A percentile compares a stretch with the other conserved stretches of the same genome.
Conservation (phyloP, 1,140 invertebrate genomes). For the Reticulitermes speratus region DNA sequence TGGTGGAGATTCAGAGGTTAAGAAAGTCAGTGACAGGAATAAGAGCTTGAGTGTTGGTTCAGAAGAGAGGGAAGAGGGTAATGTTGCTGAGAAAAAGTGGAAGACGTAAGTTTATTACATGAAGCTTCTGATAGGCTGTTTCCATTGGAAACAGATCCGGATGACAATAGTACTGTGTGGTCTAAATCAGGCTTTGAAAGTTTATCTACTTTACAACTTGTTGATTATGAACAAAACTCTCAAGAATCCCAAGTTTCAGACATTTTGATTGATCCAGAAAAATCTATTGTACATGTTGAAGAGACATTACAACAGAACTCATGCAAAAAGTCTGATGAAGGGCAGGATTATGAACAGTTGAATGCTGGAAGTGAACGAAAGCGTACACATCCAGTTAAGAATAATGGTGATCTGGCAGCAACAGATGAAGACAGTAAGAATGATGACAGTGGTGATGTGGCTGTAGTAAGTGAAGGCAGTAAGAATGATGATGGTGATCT, state of each 20-base stretch:
- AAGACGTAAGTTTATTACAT: background rate
- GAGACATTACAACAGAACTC: background rate
- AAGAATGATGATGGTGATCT: slow-evolving; percentile 1
- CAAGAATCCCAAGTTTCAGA: background rate
- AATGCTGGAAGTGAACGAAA: background rate
- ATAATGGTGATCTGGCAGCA: background rate
- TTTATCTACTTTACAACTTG: background rate
- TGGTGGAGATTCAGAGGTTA: background rate
- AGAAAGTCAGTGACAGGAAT: background rate
- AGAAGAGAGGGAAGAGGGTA: background rate
- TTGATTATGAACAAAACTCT: background rate
- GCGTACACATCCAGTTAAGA: background rate
- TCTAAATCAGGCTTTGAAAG: background rate
- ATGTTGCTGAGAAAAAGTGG: background rate
- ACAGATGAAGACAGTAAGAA: background rate
- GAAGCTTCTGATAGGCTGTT: background rate
- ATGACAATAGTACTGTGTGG: too few relatives aligned
- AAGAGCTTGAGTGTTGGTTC: too few relatives aligned
- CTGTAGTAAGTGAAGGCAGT: background rate
- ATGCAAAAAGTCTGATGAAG: background rate
- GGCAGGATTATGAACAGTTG: background rate
- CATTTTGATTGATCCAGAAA: background rate
- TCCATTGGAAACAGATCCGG: too few relatives aligned
- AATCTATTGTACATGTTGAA: background rate
- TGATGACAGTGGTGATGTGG: background rate